Evolutionary conservation across 2,797 vertebrate species (phyloP).

Genomic region (Siniperca undulata): DNA sequence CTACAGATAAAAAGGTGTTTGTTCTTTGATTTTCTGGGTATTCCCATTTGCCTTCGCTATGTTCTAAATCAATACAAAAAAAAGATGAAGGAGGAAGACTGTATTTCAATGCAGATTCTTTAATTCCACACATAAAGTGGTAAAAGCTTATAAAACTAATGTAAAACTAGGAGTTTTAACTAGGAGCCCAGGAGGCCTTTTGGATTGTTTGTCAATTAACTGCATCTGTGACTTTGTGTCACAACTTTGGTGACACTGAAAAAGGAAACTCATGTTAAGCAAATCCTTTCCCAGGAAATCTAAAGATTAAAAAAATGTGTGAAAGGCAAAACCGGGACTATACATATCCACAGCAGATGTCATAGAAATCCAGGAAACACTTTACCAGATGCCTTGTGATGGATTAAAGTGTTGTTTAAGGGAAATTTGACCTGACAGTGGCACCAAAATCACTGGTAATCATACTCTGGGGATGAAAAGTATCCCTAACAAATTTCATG

Average conservation of each 20-base stretch:
- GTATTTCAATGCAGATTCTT: neutral
- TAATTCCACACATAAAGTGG: neutral
- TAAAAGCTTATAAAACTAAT: slow-evolving; percentile 1
- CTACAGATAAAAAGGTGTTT: slow-evolving; percentile 30
- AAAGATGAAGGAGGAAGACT: no score
- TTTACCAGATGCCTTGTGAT: slow-evolving; percentile 39
- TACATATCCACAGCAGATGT: slow-evolving; percentile 20
- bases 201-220: neutral
- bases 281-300: slow-evolving; percentile 40
- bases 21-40: slow-evolving; percentile 23
- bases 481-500: slow-evolving; percentile 18
- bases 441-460: slow-evolving; percentile 9
- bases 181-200: neutral
- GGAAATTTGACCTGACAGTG: slow-evolving; percentile 21
- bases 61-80: neutral
- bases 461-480: slow-evolving; percentile 31
- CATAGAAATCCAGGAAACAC: slow-evolving; percentile 22
- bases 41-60: neutral
- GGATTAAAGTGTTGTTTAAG: slow-evolving; percentile 5
- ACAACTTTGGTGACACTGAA: slow-evolving; percentile 17
- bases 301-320: slow-evolving; percentile 17
- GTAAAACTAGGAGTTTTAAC: neutral
- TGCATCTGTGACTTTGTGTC: neutral
- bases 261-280: slow-evolving; percentile 13
- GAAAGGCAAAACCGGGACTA: slow-evolving; percentile 12